Percentiles rank a stretch among this genome's conserved stretches.
Evolutionary conservation across 1,140 invertebrate genomes (phyloP).

Genomic region (Heliconius hermathena): DNA sequence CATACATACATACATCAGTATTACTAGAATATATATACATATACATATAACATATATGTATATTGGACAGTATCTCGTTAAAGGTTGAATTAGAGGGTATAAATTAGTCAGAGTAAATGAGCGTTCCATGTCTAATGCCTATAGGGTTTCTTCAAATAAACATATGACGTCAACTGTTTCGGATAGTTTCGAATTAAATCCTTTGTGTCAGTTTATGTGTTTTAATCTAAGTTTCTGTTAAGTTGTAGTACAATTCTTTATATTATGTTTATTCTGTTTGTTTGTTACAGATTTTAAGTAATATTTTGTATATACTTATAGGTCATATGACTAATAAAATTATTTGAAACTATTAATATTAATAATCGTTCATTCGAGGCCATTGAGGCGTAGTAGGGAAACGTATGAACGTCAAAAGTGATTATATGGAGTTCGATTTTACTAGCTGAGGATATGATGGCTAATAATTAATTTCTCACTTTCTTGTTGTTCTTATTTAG

Average conservation of each 20-base stretch:
- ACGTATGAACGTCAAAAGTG: too few relatives aligned
- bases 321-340: neutral
- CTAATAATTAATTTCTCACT: too few relatives aligned
- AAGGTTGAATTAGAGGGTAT: constrained; percentile 74
- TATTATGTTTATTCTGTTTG: neutral
- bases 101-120: constrained; percentile 69
- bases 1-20: constrained; percentile 43
- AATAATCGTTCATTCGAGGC: too few relatives aligned
- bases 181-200: constrained; percentile 42
- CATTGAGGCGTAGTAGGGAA: too few relatives aligned
- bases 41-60: neutral
- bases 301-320: neutral
- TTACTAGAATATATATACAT: constrained; percentile 40
- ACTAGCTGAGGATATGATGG: too few relatives aligned
- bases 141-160: constrained; percentile 35
- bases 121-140: constrained; percentile 54
- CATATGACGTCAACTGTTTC: constrained; percentile 39
- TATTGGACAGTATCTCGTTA: constrained; percentile 69
- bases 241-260: constrained; percentile 9
- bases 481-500: too few relatives aligned
- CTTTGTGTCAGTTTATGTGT: constrained; percentile 31
- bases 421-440: too few relatives aligned
- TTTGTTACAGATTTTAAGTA: neutral
- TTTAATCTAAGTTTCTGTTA: constrained; percentile 29
- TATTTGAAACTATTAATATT: too few relatives aligned